Conservation (phyloP, 2,113 vertebrate species). For the Tautogolabrus adspersus region DNA sequence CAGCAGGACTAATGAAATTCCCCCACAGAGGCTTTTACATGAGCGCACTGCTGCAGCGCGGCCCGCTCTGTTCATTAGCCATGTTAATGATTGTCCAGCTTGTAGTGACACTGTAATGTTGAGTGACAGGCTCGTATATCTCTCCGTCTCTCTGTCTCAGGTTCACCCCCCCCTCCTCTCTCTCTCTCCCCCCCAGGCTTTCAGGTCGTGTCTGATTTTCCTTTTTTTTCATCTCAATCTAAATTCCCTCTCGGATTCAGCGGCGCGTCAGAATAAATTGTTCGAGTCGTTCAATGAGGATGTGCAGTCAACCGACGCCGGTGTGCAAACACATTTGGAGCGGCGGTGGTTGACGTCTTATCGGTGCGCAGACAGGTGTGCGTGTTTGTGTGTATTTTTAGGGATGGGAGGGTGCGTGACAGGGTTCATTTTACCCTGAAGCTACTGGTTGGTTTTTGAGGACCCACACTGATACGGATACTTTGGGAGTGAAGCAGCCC, state of each 20-base stretch:
- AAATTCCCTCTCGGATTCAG: constrained; percentile 72
- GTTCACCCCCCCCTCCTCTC: neutral
- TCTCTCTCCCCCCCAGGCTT: constrained; percentile 25
- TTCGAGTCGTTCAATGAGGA: constrained; percentile 75
- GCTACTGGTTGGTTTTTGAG: constrained; percentile 37
- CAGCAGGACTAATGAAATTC: constrained; percentile 35
- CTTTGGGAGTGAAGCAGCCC: constrained; percentile 3
- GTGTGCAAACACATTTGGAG: constrained; percentile 75
- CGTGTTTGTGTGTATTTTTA: constrained; percentile 51
- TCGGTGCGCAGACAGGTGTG: constrained; percentile 66
- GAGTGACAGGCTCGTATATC: constrained; percentile 67
- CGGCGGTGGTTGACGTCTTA: constrained; percentile 67
- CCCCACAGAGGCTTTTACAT: constrained; percentile 9
- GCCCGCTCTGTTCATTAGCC: constrained; percentile 55
- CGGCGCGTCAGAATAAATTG: constrained; percentile 72
- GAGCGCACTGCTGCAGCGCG: neutral
- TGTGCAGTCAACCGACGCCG: constrained; percentile 69
- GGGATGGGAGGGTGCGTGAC: constrained; percentile 16
- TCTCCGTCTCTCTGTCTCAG: constrained; percentile 35
- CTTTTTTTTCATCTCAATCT: constrained; percentile 69
- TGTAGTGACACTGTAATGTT: constrained; percentile 60
- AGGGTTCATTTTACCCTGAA: constrained; percentile 16
- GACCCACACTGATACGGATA: constrained; percentile 35
- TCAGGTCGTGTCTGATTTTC: constrained; percentile 59
- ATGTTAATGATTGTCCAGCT: constrained; percentile 69